phyloP scores from a whole-genome alignment of 2,888 invertebrate species.

The Leucophora obtusa region DNA sequence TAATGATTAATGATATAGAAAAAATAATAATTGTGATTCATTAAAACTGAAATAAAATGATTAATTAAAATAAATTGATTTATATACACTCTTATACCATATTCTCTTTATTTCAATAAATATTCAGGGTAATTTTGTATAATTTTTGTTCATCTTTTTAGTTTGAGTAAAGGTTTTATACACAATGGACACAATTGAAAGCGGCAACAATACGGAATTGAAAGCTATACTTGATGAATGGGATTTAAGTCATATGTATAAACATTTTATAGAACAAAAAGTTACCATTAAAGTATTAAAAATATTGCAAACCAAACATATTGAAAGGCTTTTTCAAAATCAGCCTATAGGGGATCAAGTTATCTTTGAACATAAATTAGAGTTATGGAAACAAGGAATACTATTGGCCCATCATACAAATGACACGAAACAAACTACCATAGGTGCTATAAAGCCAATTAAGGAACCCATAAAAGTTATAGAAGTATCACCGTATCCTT shows the following conservation, averaged over 20 bases:
- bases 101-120: background rate
- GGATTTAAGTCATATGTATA: background rate
- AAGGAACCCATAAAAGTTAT: no score
- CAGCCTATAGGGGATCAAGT: conserved; percentile 50
- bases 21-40: conserved; percentile 33
- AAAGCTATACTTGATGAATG: conserved; percentile 16
- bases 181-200: conserved; percentile 31
- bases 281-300: conserved; percentile 26
- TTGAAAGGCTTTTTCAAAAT: conserved; percentile 44
- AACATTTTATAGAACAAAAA: conserved; percentile 37
- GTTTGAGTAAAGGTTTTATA: background rate
- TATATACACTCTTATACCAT: background rate
- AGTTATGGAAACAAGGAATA: conserved; percentile 40
- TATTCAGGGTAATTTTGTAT: background rate
- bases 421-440: background rate
- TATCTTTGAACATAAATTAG: conserved; percentile 50
- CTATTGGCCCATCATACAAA: conserved; percentile 4
- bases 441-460: no score
- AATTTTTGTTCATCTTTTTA: background rate
- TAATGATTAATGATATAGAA: background rate
- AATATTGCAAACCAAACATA: conserved; percentile 32
- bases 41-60: conserved; percentile 25
- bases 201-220: conserved; percentile 32
- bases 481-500: no score
- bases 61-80: conserved; percentile 11